Evolutionary conservation across 2,888 invertebrate species (phyloP), one percentile per base, ranked within the genome.

Genomic region (Podabrus alpinus): DNA sequence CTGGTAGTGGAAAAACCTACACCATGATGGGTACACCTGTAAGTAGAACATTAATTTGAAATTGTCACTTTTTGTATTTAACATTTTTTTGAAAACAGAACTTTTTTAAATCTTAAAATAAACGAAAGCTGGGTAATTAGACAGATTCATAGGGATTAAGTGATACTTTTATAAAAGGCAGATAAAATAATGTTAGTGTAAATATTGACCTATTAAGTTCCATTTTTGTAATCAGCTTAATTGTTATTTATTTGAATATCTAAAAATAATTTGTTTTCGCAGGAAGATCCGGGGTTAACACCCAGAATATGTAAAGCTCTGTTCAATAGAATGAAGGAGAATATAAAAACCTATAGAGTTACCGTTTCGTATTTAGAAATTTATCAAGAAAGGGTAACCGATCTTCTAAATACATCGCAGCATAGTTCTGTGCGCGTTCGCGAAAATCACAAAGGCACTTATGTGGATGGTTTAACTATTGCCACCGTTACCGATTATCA

Each of bases 21-120:
- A 96, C 96, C 45, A 96, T 96, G 96, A 96, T 96, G 95, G 96
- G 96, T 4, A 91, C 93, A 9, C 88, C 91, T 81, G 94, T 93
- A 87, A 88, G 45, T 45, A 45, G n/a, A n/a, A n/a, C 13, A 4
- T 9, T 10, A 25, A 25, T 25, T 25, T 25, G 3, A 25, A 25
- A 1, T 11, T 25, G 11, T 11, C 3, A 25, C 1, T 25, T 25
- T 9, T 25, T 25, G 9, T 25, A 25, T 10, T 9, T 2, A 25
- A 25, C 9, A 25, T 25, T 25, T 25, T 11, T 25, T 19, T 19
- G 4, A 19, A 19, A 3, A 3, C 3, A 4, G 4, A 19, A 3
- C 4, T 19, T 19, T 19, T 19, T 19, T 19, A 3, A 2, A 2
- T 19, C 19, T 19, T 19, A 19, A 3, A 19, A 19, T 19, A 19